Conservation (phyloP, 2,888 invertebrate species). For the Lycophotia porphyrea region DNA sequence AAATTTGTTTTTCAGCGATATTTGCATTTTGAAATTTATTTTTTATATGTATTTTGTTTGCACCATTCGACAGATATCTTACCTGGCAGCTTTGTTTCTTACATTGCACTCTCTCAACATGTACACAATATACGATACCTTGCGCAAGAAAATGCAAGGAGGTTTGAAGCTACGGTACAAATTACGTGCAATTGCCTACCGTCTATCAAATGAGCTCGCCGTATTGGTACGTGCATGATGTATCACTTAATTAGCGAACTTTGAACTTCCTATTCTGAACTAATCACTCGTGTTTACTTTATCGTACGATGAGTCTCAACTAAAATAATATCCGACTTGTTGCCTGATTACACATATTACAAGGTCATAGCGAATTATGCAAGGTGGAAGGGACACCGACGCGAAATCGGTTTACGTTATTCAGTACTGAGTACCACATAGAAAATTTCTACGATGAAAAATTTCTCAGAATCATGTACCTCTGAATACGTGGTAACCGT, state of each 20-base stretch:
- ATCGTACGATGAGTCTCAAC: slow-evolving; percentile 20
- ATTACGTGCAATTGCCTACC: slow-evolving; percentile 88
- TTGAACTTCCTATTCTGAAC: slow-evolving; percentile 53
- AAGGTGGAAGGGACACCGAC: too few relatives aligned
- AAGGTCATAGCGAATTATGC: slow-evolving; percentile 4
- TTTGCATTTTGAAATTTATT: slow-evolving; percentile 72
- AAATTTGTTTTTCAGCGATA: slow-evolving; percentile 83
- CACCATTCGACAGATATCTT: slow-evolving; percentile 92
- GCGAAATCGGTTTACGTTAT: too few relatives aligned
- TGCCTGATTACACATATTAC: slow-evolving; percentile 12
- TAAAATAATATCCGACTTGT: slow-evolving; percentile 13
- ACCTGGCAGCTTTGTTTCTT: slow-evolving; percentile 95
- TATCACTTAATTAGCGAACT: slow-evolving; percentile 54
- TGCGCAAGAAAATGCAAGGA: slow-evolving; percentile 94
- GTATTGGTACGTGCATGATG: slow-evolving; percentile 83
- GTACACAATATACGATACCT: slow-evolving; percentile 95
- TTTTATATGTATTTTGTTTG: slow-evolving; percentile 77
- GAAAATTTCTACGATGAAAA: too few relatives aligned
- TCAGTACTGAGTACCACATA: too few relatives aligned
- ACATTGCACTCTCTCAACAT: slow-evolving; percentile 97
- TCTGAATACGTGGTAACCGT: too few relatives aligned
- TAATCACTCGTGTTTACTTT: slow-evolving; percentile 51
- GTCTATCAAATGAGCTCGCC: slow-evolving; percentile 85
- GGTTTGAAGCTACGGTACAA: slow-evolving; percentile 91
- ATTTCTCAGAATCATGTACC: too few relatives aligned